phyloP scores from a whole-genome alignment of 2,888 invertebrate species.

The Eumerus sabulonum region DNA sequence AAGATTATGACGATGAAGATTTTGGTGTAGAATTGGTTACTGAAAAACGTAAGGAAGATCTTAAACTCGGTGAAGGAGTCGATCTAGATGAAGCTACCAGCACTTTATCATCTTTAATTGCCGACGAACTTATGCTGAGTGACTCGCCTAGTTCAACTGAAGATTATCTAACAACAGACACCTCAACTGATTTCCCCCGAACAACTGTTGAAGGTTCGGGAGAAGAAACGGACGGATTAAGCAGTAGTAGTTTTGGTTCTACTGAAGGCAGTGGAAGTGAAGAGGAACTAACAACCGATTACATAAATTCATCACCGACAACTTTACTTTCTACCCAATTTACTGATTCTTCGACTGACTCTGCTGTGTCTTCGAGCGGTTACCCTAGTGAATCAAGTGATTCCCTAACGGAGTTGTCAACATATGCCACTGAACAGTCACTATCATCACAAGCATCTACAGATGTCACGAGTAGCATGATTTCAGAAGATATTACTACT shows the following conservation, averaged over 20 bases:
- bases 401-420: background rate
- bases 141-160: slow-evolving; percentile 77
- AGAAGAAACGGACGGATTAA: slow-evolving; percentile 71
- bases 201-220: slow-evolving; percentile 74
- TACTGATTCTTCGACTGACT: slow-evolving; percentile 29
- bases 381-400: slow-evolving; percentile 51
- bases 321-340: slow-evolving; percentile 66
- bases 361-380: slow-evolving; percentile 26
- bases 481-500: no score
- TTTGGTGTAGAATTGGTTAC: slow-evolving; percentile 70
- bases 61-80: slow-evolving; percentile 72
- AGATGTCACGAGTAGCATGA: background rate
- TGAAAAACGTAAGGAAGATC: slow-evolving; percentile 59
- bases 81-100: slow-evolving; percentile 73
- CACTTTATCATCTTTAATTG: slow-evolving; percentile 76
- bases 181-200: slow-evolving; percentile 72
- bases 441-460: background rate
- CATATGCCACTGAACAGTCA: background rate
- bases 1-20: slow-evolving; percentile 80
- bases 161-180: slow-evolving; percentile 72
- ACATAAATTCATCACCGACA: slow-evolving; percentile 51
- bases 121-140: slow-evolving; percentile 80
- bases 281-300: background rate
- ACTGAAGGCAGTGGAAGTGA: slow-evolving; percentile 73
- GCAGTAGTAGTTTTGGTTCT: slow-evolving; percentile 63